Evolutionary conservation across 2,888 invertebrate genomes (phyloP).

Genomic region (Coecobrya sp.): DNA sequence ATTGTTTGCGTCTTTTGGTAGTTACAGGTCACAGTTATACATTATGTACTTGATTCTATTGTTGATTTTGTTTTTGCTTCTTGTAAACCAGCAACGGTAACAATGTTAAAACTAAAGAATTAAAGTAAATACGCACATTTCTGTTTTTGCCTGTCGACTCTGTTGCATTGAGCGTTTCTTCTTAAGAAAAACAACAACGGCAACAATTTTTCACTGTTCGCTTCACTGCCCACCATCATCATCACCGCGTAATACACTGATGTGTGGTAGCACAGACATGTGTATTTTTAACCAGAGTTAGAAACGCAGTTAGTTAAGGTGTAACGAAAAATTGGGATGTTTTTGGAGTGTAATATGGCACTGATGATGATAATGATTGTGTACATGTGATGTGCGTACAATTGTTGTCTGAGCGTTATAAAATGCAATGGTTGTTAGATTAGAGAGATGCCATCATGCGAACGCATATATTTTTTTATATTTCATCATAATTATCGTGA

Average conservation of each 20-base stretch:
- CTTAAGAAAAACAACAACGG: slow-evolving; percentile 36
- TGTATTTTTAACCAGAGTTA: background rate
- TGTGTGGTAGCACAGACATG: background rate
- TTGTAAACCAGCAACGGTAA: too few relatives aligned
- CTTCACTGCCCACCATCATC: slow-evolving; percentile 54
- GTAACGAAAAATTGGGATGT: slow-evolving; percentile 31
- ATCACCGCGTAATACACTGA: too few relatives aligned
- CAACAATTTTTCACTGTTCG: slow-evolving; percentile 28
- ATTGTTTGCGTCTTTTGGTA: too few relatives aligned
- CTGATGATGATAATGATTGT: background rate
- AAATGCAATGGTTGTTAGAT: background rate
- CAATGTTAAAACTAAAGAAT: too few relatives aligned
- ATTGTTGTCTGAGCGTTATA: slow-evolving; percentile 1
- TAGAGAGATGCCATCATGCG: background rate
- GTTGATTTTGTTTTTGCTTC: too few relatives aligned
- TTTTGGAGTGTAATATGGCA: slow-evolving; percentile 28
- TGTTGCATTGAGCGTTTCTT: slow-evolving; percentile 8
- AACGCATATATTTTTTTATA: background rate
- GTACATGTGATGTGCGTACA: slow-evolving; percentile 44
- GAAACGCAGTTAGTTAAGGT: background rate
- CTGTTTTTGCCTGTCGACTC: background rate
- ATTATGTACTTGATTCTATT: too few relatives aligned
- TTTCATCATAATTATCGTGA: slow-evolving; percentile 25
- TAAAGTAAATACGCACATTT: slow-evolving; percentile 7
- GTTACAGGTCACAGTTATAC: too few relatives aligned